phyloP scores from a whole-genome alignment of 2,888 invertebrate species.

The Muschampia plurimacula region DNA sequence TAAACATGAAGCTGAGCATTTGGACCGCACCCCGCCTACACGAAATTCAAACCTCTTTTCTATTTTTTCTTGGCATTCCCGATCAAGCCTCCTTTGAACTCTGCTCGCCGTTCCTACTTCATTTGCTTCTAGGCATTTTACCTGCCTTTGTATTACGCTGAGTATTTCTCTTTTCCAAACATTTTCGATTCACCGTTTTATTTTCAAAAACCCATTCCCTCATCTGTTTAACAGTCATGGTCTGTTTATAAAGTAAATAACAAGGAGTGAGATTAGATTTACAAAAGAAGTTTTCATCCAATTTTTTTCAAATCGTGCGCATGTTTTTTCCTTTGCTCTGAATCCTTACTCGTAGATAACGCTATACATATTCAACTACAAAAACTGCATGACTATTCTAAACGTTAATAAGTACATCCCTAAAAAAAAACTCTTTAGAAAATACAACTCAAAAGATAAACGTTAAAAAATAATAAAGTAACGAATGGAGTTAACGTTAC shows the following conservation, averaged over 20 bases:
- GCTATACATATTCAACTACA: too few species aligned
- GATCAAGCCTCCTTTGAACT: conserved; percentile 33
- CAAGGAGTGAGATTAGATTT: neutral
- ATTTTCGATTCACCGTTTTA: conserved; percentile 21
- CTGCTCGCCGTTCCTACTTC: conserved; percentile 24
- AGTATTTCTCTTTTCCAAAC: conserved; percentile 28
- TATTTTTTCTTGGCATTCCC: conserved; percentile 34
- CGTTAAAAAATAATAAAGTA: conserved; percentile 1
- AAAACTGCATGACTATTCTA: too few species aligned
- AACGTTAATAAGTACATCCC: too few species aligned
- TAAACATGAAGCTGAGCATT: conserved; percentile 33
- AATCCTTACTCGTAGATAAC: too few species aligned
- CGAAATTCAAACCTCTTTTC: conserved; percentile 34
- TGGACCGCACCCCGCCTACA: conserved; percentile 12
- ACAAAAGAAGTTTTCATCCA: neutral
- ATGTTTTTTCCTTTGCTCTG: neutral
- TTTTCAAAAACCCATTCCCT: conserved; percentile 15
- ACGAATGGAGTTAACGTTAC: conserved; percentile 4
- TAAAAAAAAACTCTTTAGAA: too few species aligned
- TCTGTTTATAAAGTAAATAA: conserved; percentile 12
- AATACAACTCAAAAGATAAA: neutral
- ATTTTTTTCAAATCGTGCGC: neutral
- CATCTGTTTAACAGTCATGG: neutral
- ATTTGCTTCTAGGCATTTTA: conserved; percentile 35
- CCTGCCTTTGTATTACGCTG: conserved; percentile 21